phyloP scores from a whole-genome alignment of 35 echinoderm and acorn worm species.

The Apostichopus japonicus region DNA sequence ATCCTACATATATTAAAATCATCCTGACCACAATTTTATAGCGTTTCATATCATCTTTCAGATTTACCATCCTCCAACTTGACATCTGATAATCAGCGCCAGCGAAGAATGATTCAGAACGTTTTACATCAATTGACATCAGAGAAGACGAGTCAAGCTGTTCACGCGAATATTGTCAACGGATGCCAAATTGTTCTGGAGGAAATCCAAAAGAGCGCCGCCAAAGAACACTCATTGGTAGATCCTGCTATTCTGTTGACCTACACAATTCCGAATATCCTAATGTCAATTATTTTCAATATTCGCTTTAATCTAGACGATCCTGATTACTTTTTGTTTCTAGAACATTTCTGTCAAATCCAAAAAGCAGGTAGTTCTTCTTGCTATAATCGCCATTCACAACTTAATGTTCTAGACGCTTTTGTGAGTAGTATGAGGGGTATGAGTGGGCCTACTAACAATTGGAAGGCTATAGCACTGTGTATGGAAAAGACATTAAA shows the following conservation, averaged over 20 bases:
- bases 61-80: constrained; percentile 30
- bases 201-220: constrained; percentile 8
- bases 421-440: constrained; percentile 27
- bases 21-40: neutral
- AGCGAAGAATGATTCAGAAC: constrained; percentile 12
- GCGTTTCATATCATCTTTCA: constrained; percentile 8
- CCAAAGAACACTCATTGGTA: neutral
- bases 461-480: neutral
- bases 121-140: constrained; percentile 33
- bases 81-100: constrained; percentile 16
- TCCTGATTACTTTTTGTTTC: constrained; percentile 32
- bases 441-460: neutral
- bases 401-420: neutral
- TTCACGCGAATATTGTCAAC: constrained; percentile 21
- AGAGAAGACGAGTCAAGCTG: neutral
- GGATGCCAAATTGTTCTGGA: neutral
- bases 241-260: constrained; percentile 21
- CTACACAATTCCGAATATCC: constrained; percentile 4
- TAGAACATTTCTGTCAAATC: constrained; percentile 18
- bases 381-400: neutral
- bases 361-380: neutral
- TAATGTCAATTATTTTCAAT: constrained; percentile 29
- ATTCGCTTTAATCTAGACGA: neutral
- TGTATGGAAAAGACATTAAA: constrained; percentile 44
- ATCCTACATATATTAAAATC: neutral